Percentiles rank a stretch among this genome's conserved stretches.
Conservation (phyloP, 2,888 invertebrate species). For the Ormyrus rosae region DNA sequence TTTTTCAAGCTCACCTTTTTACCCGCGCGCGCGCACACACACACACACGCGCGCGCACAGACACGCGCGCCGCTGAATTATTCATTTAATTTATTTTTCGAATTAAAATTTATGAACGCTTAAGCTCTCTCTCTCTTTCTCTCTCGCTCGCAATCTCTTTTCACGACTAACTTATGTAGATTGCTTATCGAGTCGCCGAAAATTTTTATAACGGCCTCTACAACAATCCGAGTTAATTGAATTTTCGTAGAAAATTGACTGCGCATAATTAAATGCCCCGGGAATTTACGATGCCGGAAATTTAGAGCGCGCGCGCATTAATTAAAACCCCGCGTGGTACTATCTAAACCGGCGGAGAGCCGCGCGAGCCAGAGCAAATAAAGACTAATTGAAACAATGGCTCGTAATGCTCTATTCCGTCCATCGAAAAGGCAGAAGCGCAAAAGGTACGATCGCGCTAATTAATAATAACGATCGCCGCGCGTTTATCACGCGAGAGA, state of each 20-base stretch:
- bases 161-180: background rate
- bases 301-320: background rate
- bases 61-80: constrained; percentile 4
- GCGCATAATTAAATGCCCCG: background rate
- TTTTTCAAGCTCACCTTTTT: background rate
- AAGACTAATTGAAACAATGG: background rate
- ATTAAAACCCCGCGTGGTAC: too few relatives aligned
- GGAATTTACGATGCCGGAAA: background rate
- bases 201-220: background rate
- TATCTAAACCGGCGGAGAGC: too few relatives aligned
- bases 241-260: constrained; percentile 12
- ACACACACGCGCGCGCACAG: too few relatives aligned
- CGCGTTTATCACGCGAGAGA: constrained; percentile 18
- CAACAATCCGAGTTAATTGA: constrained; percentile 22
- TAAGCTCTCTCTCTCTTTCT: background rate
- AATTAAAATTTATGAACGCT: constrained; percentile 30
- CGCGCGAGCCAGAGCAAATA: background rate
- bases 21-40: background rate
- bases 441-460: constrained; percentile 5
- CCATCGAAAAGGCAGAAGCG: background rate
- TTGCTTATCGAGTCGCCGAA: constrained; percentile 4
- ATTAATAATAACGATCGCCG: constrained; percentile 33
- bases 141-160: background rate
- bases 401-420: too few relatives aligned
- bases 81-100: constrained; percentile 23